Conservation (phyloP, 2,113 vertebrate species). For the Todiramphus chloris region DNA sequence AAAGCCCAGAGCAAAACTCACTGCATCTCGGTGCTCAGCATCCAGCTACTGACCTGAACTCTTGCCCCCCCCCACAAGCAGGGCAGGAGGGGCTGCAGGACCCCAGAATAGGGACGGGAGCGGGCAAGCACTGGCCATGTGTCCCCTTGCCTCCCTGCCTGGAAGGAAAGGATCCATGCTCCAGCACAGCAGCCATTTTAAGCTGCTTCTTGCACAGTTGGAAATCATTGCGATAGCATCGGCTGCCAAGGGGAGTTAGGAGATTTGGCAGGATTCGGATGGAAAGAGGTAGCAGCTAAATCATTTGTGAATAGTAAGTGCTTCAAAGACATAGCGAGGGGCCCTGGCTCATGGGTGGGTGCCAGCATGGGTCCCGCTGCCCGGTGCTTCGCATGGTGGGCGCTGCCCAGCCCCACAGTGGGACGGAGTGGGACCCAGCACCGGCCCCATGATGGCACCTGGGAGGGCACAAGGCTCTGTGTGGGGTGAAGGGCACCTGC, state of each 20-base stretch:
- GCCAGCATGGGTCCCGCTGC: rapidly evolving
- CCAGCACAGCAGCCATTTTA: neutral
- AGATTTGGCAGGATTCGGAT: conserved; percentile 3
- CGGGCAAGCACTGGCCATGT: rapidly evolving
- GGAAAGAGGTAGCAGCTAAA: conserved; percentile 4
- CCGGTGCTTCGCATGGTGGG: rapidly evolving
- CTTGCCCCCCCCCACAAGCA: neutral
- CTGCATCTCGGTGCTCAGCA: neutral
- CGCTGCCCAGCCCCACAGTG: too few relatives aligned
- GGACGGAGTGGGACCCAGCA: neutral
- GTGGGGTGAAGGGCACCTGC: neutral
- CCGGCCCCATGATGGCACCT: rapidly evolving
- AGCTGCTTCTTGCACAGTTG: conserved; percentile 39
- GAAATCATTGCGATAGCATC: conserved; percentile 1
- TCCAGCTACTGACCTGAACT: neutral
- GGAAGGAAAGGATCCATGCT: neutral
- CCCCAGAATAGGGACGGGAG: neutral
- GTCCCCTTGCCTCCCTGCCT: neutral
- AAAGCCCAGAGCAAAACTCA: neutral
- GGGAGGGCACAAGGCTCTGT: rapidly evolving
- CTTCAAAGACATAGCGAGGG: neutral
- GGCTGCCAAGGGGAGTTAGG: neutral
- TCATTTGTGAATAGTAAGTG: neutral
- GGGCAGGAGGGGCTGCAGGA: neutral
- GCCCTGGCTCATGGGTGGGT: neutral